Base-by-base conservation (phyloP, 2,888 invertebrate species). In the Leptinotarsa rubiginosa region DNA sequence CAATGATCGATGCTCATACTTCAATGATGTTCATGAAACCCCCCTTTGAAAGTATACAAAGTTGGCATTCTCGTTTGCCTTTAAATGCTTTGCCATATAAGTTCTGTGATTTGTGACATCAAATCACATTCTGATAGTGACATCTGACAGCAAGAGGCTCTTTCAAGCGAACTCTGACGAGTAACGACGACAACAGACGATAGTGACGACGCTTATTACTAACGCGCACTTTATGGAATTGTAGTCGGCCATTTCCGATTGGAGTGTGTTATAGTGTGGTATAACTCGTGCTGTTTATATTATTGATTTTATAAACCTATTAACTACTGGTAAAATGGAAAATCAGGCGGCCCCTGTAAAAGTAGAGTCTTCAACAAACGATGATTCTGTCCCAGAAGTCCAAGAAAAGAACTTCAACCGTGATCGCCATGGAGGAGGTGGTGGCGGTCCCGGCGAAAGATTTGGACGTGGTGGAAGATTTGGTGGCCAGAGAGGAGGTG, bases 381-480 rank as follows among this genome's bases (percentile, higher is more conserved):
- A 69, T 47, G 52, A 54, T 20, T 15, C 41, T 16, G 69, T 18
- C 7, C 22, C 56, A 56, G 52, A 18, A 54, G 15, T 20, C 4
- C 52, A 54, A 16, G 69, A 69, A 20, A 69, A 69, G 15, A 56
- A 56, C 69, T 69, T 69, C 56, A 56, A 59, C 13, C 62, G 62
- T 31, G 62, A 62, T 62, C 62, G 62, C 16, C 16, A 31, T 15
- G n/a, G 31, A n/a, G 20, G 56, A 16, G 56, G 69, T 15, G 20
- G n/a, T 1, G 50, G 50, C 18, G 66, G 66, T 12, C 15, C 50
- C 49, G 66, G 66, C 31, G 66, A 66, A 20, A 22, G 68, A 31
- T 68, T 68, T 54, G 69, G 69, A n/a, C 31, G 69, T 20, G 69
- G 69, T 15, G 69, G 69, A 41, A 56, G 69, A 69, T 69, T 69